These are phyloP conservation scores for Drosophila takahashii DNA, from an alignment of 1,140 invertebrate species.

Conservation along the genomic window DNA sequence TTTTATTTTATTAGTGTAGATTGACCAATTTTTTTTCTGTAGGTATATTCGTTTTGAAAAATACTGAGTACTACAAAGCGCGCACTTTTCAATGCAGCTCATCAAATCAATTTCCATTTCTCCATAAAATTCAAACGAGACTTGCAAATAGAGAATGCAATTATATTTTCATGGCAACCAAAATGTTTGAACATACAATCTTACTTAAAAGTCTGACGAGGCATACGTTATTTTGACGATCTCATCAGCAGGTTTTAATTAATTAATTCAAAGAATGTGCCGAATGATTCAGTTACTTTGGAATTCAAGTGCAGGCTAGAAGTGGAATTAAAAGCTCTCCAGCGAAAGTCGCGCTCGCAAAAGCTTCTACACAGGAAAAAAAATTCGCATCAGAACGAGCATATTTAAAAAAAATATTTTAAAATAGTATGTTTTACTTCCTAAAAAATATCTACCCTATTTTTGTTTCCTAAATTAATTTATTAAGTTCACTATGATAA, in stretches of 20 bases:
- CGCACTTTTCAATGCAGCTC: not conserved
- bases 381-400: not conserved
- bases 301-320: conserved; percentile 45
- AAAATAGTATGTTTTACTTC: too few relatives aligned
- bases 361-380: conserved; percentile 28
- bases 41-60: not conserved
- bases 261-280: conserved; percentile 33
- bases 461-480: too few relatives aligned
- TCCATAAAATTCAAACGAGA: too few relatives aligned
- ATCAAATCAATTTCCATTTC: not conserved
- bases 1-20: too few relatives aligned
- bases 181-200: not conserved
- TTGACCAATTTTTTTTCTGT: too few relatives aligned
- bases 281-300: conserved; percentile 32
- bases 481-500: too few relatives aligned
- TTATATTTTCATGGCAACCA: not conserved
- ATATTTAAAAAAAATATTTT: too few relatives aligned
- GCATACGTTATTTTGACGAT: not conserved
- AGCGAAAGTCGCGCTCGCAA: conserved; percentile 37
- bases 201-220: not conserved
- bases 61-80: not conserved
- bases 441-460: too few relatives aligned
- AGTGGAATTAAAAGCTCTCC: conserved; percentile 54
- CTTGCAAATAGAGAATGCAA: too few relatives aligned
- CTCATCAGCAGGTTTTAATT: conserved; percentile 13